phyloP scores from a whole-genome alignment of 2,797 vertebrate species.

The Gephyroberyx darwinii region DNA sequence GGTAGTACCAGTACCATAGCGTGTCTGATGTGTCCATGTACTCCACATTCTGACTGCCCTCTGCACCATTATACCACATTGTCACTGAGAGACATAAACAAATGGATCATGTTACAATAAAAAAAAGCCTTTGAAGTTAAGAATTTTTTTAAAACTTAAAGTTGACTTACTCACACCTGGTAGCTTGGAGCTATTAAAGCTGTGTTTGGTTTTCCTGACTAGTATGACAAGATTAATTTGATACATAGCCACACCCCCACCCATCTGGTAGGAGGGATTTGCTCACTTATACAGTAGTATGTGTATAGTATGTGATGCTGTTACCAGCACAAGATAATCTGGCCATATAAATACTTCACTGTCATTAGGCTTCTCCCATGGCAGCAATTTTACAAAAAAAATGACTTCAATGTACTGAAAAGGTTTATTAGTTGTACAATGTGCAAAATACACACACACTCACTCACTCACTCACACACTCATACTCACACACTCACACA shows the following conservation, averaged over 20 bases:
- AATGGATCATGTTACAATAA: background rate
- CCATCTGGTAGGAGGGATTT: constrained; percentile 1
- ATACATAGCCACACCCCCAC: constrained; percentile 33
- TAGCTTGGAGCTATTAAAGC: background rate
- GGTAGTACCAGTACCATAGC: constrained; percentile 86
- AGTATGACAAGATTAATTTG: background rate
- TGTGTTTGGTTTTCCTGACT: background rate
- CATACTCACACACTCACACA: background rate
- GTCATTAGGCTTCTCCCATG: background rate
- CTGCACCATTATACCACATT: constrained; percentile 4
- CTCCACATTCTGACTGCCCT: constrained; percentile 55
- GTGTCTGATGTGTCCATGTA: constrained; percentile 86
- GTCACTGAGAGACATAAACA: fast-evolving
- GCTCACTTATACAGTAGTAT: background rate
- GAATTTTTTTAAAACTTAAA: too few species aligned
- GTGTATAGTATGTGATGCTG: background rate
- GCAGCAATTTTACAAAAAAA: background rate
- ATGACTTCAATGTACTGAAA: constrained; percentile 9
- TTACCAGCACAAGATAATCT: too few species aligned
- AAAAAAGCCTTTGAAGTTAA: too few species aligned
- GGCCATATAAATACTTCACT: too few species aligned
- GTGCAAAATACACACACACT: constrained; percentile 42
- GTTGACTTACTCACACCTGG: background rate
- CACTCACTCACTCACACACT: background rate
- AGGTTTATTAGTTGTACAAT: constrained; percentile 50